These are phyloP conservation scores for Apomyelois bistriatella DNA, from an alignment of 2,888 invertebrate species.

Conservation along the genomic window DNA sequence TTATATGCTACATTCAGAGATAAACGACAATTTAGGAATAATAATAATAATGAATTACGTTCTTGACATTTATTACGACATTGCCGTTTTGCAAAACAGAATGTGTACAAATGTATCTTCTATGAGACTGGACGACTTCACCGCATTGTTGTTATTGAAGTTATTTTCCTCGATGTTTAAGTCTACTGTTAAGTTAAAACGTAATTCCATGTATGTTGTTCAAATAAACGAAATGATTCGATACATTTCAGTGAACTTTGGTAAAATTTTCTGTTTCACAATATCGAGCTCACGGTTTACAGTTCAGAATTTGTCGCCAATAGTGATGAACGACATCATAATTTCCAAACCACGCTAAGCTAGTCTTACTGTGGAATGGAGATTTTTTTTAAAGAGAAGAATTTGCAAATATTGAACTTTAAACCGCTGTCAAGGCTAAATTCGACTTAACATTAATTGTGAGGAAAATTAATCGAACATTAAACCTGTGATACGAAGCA, in stretches of 20 bases:
- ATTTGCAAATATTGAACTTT: slow-evolving; percentile 7
- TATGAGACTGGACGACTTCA: slow-evolving; percentile 4
- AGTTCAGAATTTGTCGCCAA: slow-evolving; percentile 3
- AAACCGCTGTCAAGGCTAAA: not conserved
- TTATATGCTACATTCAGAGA: too few species aligned
- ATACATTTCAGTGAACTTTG: not conserved
- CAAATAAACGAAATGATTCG: not conserved
- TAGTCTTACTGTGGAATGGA: slow-evolving; percentile 44
- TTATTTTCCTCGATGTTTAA: slow-evolving; percentile 10
- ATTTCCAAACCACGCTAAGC: slow-evolving; percentile 49
- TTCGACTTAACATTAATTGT: not conserved
- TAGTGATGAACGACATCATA: slow-evolving; percentile 9
- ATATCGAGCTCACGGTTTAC: not conserved
- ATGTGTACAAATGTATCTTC: not conserved
- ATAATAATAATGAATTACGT: too few species aligned
- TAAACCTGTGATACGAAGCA: slow-evolving; percentile 35
- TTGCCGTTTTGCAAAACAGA: not conserved
- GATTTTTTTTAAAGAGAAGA: slow-evolving; percentile 17
- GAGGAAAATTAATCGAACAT: slow-evolving; percentile 16
- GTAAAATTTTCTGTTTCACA: not conserved
- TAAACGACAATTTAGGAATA: too few species aligned
- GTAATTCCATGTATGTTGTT: not conserved
- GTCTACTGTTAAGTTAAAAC: not conserved
- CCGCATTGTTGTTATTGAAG: slow-evolving; percentile 12
- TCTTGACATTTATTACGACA: too few species aligned